A percentile compares a stretch with the other conserved stretches of the same genome.
These are phyloP conservation scores for Eupithecia dodoneata DNA, from an alignment of 2,888 invertebrate species.

Conservation along the genomic window DNA sequence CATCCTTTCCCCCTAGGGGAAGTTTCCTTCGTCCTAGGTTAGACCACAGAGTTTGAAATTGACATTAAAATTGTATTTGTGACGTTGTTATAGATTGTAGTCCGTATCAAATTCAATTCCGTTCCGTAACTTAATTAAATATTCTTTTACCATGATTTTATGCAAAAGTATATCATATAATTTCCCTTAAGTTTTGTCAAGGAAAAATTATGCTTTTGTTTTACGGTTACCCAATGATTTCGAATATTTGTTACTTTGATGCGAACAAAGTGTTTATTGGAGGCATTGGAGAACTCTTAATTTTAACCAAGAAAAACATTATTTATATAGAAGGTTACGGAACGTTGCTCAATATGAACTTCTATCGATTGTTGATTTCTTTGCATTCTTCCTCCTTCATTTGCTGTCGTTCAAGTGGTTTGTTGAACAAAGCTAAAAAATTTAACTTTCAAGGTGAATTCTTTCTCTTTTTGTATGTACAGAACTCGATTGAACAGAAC, in stretches of 20 bases:
- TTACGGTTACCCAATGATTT: too few relatives aligned
- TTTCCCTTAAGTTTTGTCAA: too few relatives aligned
- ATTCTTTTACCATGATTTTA: background rate
- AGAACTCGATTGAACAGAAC: background rate
- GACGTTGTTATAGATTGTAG: too few relatives aligned
- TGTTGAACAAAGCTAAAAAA: conserved; percentile 61
- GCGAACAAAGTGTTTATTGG: too few relatives aligned
- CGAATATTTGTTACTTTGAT: too few relatives aligned
- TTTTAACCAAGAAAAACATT: too few relatives aligned
- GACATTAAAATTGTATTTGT: background rate
- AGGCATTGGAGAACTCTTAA: too few relatives aligned
- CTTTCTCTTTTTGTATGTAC: conserved; percentile 44
- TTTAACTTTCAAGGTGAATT: conserved; percentile 72
- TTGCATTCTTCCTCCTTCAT: conserved; percentile 38
- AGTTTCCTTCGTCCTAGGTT: too few relatives aligned
- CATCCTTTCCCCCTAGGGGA: too few relatives aligned
- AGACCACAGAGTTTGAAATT: background rate
- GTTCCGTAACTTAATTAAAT: background rate
- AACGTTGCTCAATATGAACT: background rate
- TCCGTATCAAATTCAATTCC: too few relatives aligned
- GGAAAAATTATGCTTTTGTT: too few relatives aligned
- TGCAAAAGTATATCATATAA: too few relatives aligned
- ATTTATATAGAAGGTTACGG: background rate
- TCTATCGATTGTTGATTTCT: background rate
- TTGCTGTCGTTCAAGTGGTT: conserved; percentile 52